phyloP scores from a whole-genome alignment of 2,888 invertebrate species.

The Macrostomum cliftonense region DNA sequence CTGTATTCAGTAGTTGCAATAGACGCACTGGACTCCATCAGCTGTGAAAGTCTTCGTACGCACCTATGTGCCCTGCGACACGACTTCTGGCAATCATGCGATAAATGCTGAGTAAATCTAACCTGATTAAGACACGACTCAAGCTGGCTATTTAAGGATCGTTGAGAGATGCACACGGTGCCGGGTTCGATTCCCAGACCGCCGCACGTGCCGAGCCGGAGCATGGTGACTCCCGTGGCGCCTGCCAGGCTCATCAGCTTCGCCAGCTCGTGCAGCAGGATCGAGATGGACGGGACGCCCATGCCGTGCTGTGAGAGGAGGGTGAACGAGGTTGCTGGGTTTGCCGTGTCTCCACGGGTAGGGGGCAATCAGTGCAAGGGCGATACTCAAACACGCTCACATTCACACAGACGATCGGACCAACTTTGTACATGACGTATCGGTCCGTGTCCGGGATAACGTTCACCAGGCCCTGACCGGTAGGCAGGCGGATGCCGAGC shows the following conservation, averaged over 20 bases:
- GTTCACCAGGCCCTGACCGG: constrained; percentile 66
- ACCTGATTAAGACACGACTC: constrained; percentile 3
- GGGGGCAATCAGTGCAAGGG: no score
- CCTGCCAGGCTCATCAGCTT: constrained; percentile 85
- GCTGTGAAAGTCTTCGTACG: no score
- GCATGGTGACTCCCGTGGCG: constrained; percentile 61
- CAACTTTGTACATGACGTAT: constrained; percentile 86
- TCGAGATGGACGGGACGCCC: constrained; percentile 86
- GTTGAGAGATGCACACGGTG: constrained; percentile 1
- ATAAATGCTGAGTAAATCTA: no score
- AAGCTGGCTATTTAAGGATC: constrained; percentile 1
- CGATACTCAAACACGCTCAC: constrained; percentile 20
- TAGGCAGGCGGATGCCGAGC: constrained; percentile 68
- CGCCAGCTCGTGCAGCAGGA: constrained; percentile 80
- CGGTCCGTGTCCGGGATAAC: constrained; percentile 67
- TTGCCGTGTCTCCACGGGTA: no score
- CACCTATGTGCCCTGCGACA: no score
- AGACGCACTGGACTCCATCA: no score
- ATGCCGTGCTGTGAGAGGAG: constrained; percentile 79
- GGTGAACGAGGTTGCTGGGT: no score
- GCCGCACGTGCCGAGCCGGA: constrained; percentile 79
- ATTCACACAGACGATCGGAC: constrained; percentile 62
- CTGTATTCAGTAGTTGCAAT: no score
- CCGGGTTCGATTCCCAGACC: constrained; percentile 65
- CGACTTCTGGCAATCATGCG: no score